Percentiles rank a stretch among this genome's conserved stretches.
phyloP scores from a whole-genome alignment of 2,888 invertebrate genomes.

The Notodonta dromedarius region DNA sequence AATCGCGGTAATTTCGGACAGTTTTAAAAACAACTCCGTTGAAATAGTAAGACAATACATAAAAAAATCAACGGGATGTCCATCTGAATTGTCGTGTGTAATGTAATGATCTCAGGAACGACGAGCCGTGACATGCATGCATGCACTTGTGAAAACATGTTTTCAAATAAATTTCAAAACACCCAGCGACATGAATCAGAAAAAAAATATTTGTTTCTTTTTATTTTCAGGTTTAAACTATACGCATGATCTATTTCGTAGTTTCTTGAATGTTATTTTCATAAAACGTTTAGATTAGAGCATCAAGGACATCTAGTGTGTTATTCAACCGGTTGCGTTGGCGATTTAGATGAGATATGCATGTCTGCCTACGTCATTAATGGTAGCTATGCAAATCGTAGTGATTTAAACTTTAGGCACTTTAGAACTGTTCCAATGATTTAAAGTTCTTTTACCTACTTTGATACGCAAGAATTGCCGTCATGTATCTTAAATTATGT shows the following conservation, averaged over 20 bases:
- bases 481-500: too few relatives aligned
- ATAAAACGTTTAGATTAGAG: not conserved
- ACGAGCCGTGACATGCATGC: conserved; percentile 17
- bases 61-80: conserved; percentile 16
- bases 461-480: too few relatives aligned
- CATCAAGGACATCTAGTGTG: conserved; percentile 4
- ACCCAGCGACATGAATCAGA: conserved; percentile 12
- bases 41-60: conserved; percentile 9
- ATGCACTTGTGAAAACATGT: conserved; percentile 15
- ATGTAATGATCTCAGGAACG: conserved; percentile 16
- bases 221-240: conserved; percentile 26
- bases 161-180: conserved; percentile 26
- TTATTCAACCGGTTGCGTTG: conserved; percentile 1
- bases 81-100: conserved; percentile 15
- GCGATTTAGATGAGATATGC: not conserved
- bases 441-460: too few relatives aligned
- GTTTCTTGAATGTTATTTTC: conserved; percentile 20
- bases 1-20: not conserved
- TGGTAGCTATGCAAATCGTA: not conserved
- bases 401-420: too few relatives aligned
- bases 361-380: not conserved
- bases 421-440: too few relatives aligned
- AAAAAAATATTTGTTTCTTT: conserved; percentile 34
- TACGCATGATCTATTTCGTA: not conserved
- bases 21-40: not conserved